phyloP scores from a whole-genome alignment of 2,797 vertebrate species.

The Squalus acanthias region DNA sequence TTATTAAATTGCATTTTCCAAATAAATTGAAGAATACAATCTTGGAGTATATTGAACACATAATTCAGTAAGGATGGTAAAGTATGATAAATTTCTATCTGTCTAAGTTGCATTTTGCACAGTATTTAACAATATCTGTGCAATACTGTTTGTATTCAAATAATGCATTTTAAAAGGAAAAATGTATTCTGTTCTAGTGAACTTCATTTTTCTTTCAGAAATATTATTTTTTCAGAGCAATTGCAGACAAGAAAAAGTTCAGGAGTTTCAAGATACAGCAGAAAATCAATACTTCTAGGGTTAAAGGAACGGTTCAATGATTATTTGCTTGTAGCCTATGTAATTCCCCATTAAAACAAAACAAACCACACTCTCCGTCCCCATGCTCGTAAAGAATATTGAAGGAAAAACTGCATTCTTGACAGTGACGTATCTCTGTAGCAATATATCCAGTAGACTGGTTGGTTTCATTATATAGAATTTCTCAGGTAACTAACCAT shows the following conservation, averaged over 20 bases:
- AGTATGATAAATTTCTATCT: neutral
- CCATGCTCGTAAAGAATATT: conserved; percentile 13
- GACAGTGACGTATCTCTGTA: conserved; percentile 38
- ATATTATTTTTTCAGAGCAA: neutral
- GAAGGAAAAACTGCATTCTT: conserved; percentile 10
- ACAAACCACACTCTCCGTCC: neutral
- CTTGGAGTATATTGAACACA: neutral
- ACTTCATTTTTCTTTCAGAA: neutral
- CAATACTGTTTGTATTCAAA: neutral
- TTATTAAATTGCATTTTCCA: conserved; percentile 12
- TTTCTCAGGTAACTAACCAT: conserved; percentile 45
- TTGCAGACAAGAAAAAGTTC: neutral
- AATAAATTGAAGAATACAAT: neutral
- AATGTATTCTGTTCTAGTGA: neutral
- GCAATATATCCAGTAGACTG: conserved; percentile 22
- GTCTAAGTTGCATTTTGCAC: neutral
- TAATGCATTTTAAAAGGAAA: neutral
- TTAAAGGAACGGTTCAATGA: neutral
- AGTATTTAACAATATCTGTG: neutral
- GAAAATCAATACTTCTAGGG: neutral
- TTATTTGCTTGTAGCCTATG: neutral
- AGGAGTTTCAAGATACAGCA: neutral
- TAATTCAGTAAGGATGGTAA: neutral
- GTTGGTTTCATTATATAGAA: conserved; percentile 41
- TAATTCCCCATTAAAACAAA: neutral